Base-by-base conservation (phyloP, 2,113 vertebrate genomes). In the Trogon surrucura region DNA sequence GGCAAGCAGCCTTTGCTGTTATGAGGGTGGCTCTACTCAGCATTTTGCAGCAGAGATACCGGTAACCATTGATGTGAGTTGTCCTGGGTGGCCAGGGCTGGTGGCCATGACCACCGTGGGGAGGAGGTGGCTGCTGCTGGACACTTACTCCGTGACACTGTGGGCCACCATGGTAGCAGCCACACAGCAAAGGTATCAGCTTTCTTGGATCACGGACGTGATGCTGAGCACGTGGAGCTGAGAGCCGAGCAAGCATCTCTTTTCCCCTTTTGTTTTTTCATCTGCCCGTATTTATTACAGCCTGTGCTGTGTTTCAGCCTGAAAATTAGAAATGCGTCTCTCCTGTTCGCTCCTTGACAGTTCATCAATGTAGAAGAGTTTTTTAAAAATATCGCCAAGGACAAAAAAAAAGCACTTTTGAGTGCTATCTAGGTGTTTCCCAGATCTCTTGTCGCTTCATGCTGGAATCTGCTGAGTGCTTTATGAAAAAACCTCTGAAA, bases 231-330 rank as follows among this genome's bases (percentile, higher is more conserved):
- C 2, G 5, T 25, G 71, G 85, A 81, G 61, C 32, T 18, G 9
- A 67, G 48, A 94, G 41, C 62, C 5, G 4, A 75, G 75, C 22
- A 51, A 75, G 36, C 5, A 10, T 20, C 36, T 13, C 16, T 67
- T 45, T 67, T 62, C 71, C 57, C 26, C 6, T 75, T 90, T 83
- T 62, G 74, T 94, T 96, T 94, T 96, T 94, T 73, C 60, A 91
- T 86, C 80, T 77, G 50, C 61, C 54, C 84, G 56, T 80, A 34
- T 48, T 94, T 73, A 4, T 93, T 75, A 56, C 0, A 1, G 88
- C 48, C 2, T 73, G 51, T 67, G 86, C 64, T 91, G 86, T 91
- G 85, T 93, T 97, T 94, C 95, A 89, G 80, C 54, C 60, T 87
- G 88, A 89, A 69, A 96, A 94, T 95, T 96, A 96, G 85, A 96